Conservation (phyloP, 2,797 vertebrate species). For the Pseudochaenichthys georgianus region DNA sequence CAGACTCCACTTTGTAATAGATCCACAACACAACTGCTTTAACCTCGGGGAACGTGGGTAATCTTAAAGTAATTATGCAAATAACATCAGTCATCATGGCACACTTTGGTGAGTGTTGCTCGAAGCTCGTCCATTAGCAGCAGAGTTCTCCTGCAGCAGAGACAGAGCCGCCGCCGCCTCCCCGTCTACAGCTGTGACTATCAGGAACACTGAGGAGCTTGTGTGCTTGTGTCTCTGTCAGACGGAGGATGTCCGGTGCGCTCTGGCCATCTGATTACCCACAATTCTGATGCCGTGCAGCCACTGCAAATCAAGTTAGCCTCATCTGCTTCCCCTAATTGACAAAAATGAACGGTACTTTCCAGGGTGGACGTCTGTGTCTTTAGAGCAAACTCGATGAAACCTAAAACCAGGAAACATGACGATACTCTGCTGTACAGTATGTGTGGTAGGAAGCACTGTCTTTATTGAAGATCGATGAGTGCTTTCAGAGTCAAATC, state of each 20-base stretch:
- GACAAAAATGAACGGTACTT: constrained; percentile 49
- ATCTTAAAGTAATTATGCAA: constrained; percentile 53
- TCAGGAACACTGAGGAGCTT: constrained; percentile 59
- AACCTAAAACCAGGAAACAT: constrained; percentile 27
- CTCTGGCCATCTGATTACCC: constrained; percentile 68
- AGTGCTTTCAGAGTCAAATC: not conserved
- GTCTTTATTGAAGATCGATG: not conserved
- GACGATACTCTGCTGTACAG: not conserved
- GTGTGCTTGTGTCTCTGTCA: constrained; percentile 62
- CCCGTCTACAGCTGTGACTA: constrained; percentile 63
- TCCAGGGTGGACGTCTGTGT: constrained; percentile 21
- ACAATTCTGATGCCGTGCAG: constrained; percentile 51
- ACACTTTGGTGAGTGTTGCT: constrained; percentile 35
- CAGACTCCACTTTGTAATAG: constrained; percentile 20
- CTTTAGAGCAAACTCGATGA: constrained; percentile 8
- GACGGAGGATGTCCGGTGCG: constrained; percentile 69
- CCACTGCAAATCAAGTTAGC: constrained; percentile 73
- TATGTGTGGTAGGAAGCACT: constrained; percentile 19
- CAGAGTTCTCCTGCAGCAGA: constrained; percentile 30
- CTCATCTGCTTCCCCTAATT: constrained; percentile 55
- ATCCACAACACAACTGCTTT: constrained; percentile 20
- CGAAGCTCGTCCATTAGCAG: constrained; percentile 28
- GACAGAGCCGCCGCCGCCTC: constrained; percentile 34
- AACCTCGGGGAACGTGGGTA: constrained; percentile 36
- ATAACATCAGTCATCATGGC: constrained; percentile 52